These are phyloP conservation scores for Neodiprion pinetum DNA, from an alignment of 1,140 invertebrate species.

Conservation along the genomic window DNA sequence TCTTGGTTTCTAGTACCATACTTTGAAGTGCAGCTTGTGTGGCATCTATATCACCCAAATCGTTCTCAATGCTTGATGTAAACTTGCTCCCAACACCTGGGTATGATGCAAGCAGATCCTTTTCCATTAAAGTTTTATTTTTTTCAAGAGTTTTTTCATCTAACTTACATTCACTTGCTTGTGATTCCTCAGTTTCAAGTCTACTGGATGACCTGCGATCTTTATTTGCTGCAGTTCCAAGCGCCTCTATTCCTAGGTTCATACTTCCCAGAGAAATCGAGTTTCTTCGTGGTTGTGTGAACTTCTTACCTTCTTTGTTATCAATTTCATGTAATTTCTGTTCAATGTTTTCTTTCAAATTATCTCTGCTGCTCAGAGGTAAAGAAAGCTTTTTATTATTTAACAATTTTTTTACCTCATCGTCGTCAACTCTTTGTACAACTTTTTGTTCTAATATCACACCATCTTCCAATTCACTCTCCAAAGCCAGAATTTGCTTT, in stretches of 20 bases:
- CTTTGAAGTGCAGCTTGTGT: conserved; percentile 7
- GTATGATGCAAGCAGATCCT: background rate
- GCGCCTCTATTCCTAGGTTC: background rate
- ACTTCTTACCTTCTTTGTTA: background rate
- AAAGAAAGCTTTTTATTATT: background rate
- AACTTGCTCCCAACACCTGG: background rate
- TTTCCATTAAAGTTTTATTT: background rate
- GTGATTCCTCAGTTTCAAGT: background rate
- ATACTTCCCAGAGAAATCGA: background rate
- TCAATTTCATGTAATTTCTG: background rate
- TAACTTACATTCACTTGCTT: background rate
- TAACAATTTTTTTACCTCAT: background rate
- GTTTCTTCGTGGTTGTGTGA: background rate
- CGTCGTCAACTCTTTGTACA: background rate
- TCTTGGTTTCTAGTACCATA: conserved; percentile 4
- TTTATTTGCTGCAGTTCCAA: background rate
- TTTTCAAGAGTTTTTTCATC: background rate
- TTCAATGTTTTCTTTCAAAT: background rate
- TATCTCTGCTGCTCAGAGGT: background rate
- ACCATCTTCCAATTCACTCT: conserved; percentile 15
- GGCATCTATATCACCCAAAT: background rate
- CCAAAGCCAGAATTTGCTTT: conserved; percentile 22
- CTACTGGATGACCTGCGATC: background rate
- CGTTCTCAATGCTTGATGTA: background rate
- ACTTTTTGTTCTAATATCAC: background rate